Evolutionary conservation across 92 coral and sea anemone genomes (phyloP), one percentile per base, ranked within the genome.

Genomic region (Phenganax subtilis): DNA sequence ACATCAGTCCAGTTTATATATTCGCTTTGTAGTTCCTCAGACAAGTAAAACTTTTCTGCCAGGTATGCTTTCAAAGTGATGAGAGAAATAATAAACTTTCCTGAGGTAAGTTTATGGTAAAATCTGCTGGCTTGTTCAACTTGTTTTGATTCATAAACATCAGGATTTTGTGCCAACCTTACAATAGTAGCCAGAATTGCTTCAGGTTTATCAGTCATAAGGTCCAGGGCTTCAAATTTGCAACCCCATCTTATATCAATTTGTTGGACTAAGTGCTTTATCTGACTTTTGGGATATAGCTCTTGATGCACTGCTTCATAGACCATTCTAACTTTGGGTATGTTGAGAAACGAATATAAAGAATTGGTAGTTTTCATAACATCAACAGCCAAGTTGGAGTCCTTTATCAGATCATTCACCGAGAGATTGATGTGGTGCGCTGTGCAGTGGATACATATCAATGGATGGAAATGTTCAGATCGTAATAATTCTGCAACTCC

Each of bases 1-100:
- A 66, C 72, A 25, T 66, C 72, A 66, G 51, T 66, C 51, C 72
- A 66, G 7, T 66, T 66, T 75, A 75, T 75, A 3, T 75, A 5
- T 75, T 75, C 51, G 28, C 80, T 75, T 75, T 75, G 80, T 11
- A 75, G 80, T 75, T 75, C 64, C 11, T 75, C 54, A 1, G 80
- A 75, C 80, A 75, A 56, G 80, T 75, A 75, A 11, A 75, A 75
- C 80, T 54, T 75, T 75, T 75, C 80, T 55, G 44, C 80, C 80
- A 75, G 77, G 54, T 75, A 75, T 11, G 80, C 66, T 30, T 11
- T 75, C 80, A 75, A 30, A 10, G 80, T 75, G 28, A 75, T 57
- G 80, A 75, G 80, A 28, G 80, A 0, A 0, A 75, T 75, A 56
- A 75, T 75, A 56, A 0, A 75, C 80, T 75, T 75, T 75, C 80